Evolutionary conservation across 2,888 invertebrate species (phyloP).

Genomic region (Clanis bilineata): DNA sequence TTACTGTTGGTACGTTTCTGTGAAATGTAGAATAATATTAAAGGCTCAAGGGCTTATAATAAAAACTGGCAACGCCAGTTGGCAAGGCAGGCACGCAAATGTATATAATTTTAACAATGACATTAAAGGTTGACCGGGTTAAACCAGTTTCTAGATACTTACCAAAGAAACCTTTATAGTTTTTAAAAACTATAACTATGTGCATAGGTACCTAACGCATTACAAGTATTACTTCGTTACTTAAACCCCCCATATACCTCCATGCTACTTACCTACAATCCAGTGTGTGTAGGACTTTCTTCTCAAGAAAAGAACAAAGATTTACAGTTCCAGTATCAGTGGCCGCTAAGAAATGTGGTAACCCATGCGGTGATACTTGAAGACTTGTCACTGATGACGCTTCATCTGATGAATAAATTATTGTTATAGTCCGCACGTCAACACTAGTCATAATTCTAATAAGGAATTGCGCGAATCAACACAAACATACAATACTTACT

Average conservation of each 20-base stretch:
- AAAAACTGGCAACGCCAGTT: too few relatives aligned
- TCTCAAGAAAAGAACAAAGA: slow-evolving; percentile 56
- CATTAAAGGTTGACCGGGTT: too few relatives aligned
- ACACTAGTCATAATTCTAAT: too few relatives aligned
- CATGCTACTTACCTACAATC: slow-evolving; percentile 68
- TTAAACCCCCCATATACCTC: too few relatives aligned
- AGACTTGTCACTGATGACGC: slow-evolving; percentile 57
- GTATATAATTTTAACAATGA: too few relatives aligned
- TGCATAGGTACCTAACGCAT: too few relatives aligned
- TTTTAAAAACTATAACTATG: too few relatives aligned
- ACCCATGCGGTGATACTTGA: slow-evolving; percentile 47
- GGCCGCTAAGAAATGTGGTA: slow-evolving; percentile 64
- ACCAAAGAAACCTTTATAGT: too few relatives aligned
- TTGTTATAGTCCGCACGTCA: not conserved
- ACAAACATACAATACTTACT: slow-evolving; percentile 53
- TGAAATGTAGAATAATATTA: not conserved
- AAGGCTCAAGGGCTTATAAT: too few relatives aligned
- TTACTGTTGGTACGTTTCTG: slow-evolving; percentile 45
- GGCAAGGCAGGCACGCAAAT: too few relatives aligned
- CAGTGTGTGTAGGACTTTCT: slow-evolving; percentile 64
- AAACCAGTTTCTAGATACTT: too few relatives aligned
- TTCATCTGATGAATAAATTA: slow-evolving; percentile 42
- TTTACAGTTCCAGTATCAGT: slow-evolving; percentile 63
- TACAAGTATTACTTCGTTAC: not conserved
- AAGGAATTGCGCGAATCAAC: too few relatives aligned